Percentiles rank a stretch among this genome's conserved stretches.
These are phyloP conservation scores for Hiodon alosoides DNA, from an alignment of 2,113 vertebrate species.

Conservation along the genomic window DNA sequence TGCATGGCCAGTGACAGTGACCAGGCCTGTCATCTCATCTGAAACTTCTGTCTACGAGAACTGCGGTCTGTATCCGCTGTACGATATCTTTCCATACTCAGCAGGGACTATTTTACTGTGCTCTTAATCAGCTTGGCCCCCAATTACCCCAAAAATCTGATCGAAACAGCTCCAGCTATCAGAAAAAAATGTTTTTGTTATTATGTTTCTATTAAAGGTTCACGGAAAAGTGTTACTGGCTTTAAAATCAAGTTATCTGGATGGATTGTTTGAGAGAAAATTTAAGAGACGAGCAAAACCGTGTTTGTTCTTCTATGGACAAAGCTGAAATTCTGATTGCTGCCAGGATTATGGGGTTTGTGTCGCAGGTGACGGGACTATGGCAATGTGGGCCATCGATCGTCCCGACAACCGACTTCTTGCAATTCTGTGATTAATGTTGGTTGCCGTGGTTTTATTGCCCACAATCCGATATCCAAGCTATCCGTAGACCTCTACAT, in stretches of 20 bases:
- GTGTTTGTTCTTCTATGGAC: conserved; percentile 31
- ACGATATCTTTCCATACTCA: conserved; percentile 46
- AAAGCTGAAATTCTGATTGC: conserved; percentile 36
- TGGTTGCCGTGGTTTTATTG: conserved; percentile 20
- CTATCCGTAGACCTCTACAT: conserved; percentile 23
- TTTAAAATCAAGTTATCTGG: conserved; percentile 56
- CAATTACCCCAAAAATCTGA: conserved; percentile 76
- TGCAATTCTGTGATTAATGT: conserved; percentile 25
- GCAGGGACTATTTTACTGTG: conserved; percentile 60
- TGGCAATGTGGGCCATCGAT: conserved; percentile 8
- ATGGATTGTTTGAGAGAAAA: conserved; percentile 31
- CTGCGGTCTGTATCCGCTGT: conserved; percentile 68
- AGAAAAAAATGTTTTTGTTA: conserved; percentile 70
- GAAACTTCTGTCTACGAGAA: conserved; percentile 31
- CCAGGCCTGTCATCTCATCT: not conserved
- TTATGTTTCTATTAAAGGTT: conserved; percentile 75
- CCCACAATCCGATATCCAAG: conserved; percentile 30
- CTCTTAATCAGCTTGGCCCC: conserved; percentile 80
- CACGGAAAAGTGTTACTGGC: conserved; percentile 55
- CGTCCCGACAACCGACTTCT: conserved; percentile 3
- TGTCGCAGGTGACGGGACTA: conserved; percentile 20
- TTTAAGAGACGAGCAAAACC: not conserved
- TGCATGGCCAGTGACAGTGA: not conserved
- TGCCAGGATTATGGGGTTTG: not conserved
- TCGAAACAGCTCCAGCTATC: conserved; percentile 73